These are phyloP conservation scores for Plecturocebus donacophilus DNA, from an alignment of 2,113 vertebrate genomes.

Conservation along the genomic window DNA sequence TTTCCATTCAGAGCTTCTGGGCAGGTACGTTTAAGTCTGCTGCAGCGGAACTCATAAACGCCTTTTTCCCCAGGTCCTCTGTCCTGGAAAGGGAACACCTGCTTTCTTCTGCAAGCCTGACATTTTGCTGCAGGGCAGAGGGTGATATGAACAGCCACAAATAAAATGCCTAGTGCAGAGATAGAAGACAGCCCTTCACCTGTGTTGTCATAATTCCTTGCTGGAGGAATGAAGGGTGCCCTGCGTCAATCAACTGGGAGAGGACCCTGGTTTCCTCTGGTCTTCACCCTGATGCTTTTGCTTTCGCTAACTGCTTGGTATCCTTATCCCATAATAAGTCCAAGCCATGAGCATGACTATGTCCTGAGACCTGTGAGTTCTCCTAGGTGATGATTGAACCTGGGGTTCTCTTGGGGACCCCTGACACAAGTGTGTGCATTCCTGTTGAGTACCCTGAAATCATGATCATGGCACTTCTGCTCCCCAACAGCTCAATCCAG, in stretches of 20 bases:
- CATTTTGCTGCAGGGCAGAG: not conserved
- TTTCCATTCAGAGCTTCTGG: too few relatives aligned
- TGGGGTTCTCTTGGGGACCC: not conserved
- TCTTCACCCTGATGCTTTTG: too few relatives aligned
- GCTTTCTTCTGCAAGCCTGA: not conserved
- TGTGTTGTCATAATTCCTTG: fast-evolving
- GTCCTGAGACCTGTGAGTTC: too few relatives aligned
- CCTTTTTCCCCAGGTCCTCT: too few relatives aligned
- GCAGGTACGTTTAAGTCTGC: too few relatives aligned
- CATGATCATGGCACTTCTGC: not conserved
- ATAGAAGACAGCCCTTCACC: not conserved
- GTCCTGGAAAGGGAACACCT: too few relatives aligned
- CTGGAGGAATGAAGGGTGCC: not conserved
- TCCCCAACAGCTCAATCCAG: not conserved
- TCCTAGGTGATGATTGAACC: too few relatives aligned
- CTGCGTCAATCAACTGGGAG: not conserved
- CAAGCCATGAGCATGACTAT: fast-evolving
- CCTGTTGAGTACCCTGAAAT: not conserved
- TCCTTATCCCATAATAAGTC: fast-evolving
- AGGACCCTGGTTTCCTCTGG: not conserved
- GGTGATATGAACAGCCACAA: not conserved
- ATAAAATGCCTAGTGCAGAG: fast-evolving
- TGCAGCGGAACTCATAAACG: too few relatives aligned
- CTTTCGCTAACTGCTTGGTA: not conserved
- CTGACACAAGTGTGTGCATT: too few relatives aligned